Evolutionary conservation across 2,113 vertebrate genomes (phyloP).

Genomic region (Xiphophorus hellerii): DNA sequence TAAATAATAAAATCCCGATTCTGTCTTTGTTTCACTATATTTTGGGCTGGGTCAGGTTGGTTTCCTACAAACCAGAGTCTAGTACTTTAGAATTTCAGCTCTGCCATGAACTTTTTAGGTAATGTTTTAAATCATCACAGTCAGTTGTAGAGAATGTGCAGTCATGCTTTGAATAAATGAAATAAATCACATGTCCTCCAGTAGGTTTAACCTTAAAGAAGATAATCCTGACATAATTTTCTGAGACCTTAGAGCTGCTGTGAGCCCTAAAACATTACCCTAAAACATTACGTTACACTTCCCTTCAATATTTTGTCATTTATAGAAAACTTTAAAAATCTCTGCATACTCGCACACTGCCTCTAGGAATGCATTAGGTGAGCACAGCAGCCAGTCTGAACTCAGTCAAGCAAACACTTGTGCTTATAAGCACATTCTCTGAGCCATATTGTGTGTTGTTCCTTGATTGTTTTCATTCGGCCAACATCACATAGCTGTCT

Average conservation of each 20-base stretch:
- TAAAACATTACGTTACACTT: not conserved
- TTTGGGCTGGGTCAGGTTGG: conserved; percentile 1
- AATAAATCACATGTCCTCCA: conserved; percentile 13
- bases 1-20: conserved; percentile 20
- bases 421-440: conserved; percentile 33
- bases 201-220: conserved; percentile 9
- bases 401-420: conserved; percentile 35
- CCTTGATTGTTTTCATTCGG: conserved; percentile 73
- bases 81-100: not conserved
- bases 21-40: not conserved
- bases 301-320: conserved; percentile 30
- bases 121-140: not conserved
- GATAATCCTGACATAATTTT: conserved; percentile 15
- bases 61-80: conserved; percentile 1
- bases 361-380: conserved; percentile 36
- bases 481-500: conserved; percentile 66
- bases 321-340: conserved; percentile 41
- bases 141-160: not conserved
- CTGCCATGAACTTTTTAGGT: not conserved
- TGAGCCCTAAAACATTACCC: conserved; percentile 7
- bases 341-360: conserved; percentile 10
- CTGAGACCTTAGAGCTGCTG: not conserved
- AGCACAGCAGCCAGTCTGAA: conserved; percentile 30
- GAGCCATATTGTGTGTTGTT: conserved; percentile 60
- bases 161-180: not conserved